Base-by-base conservation (phyloP, 1,140 invertebrate species). In the Leptoteleia sp. region DNA sequence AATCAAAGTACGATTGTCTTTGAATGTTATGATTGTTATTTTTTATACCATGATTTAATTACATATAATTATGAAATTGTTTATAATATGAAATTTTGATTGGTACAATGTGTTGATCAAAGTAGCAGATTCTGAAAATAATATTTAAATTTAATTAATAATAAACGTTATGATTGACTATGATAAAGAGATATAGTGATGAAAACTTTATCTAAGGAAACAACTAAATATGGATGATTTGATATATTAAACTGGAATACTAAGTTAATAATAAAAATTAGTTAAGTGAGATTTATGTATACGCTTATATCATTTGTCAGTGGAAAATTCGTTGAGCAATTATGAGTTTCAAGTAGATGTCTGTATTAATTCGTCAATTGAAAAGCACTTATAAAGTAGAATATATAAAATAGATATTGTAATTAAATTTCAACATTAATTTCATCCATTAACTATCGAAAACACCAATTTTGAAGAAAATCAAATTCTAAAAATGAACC, bases 201-300 rank as follows among this genome's bases (percentile, higher is more conserved):
- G 19, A n/a, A n/a, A n/a, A n/a, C n/a, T n/a, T n/a, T n/a, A n/a
- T n/a, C n/a, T n/a, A n/a, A n/a, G n/a, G n/a, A n/a, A n/a, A n/a
- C n/a, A n/a, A n/a, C n/a, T n/a, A n/a, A 27, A 25, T 8, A 22
- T 27, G 3, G 5, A 13, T 45, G 12, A 3, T 12, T 45, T 27
- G n/a, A 13, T 27, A 25, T 22, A 59, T 59, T 31, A 9, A 59
- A 59, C 27, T 59, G 27, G 1, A 42, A 35, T 35, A 22, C 29
- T 45, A 61, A 47, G 2, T 45, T 8, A 3, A 19, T 37, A 2
- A 4, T 12, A 19, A 4, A 29, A 43, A 40, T 40, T 13, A 15
- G 0, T n/a, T n/a, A 43, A 31, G 19, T 43, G 54, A 43, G 27
- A 61, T 47, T 61, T 45, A 43, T 59, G 43, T 38, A 59, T 43